These are phyloP conservation scores for Hololepta plana DNA, from an alignment of 2,888 invertebrate species.

Conservation along the genomic window DNA sequence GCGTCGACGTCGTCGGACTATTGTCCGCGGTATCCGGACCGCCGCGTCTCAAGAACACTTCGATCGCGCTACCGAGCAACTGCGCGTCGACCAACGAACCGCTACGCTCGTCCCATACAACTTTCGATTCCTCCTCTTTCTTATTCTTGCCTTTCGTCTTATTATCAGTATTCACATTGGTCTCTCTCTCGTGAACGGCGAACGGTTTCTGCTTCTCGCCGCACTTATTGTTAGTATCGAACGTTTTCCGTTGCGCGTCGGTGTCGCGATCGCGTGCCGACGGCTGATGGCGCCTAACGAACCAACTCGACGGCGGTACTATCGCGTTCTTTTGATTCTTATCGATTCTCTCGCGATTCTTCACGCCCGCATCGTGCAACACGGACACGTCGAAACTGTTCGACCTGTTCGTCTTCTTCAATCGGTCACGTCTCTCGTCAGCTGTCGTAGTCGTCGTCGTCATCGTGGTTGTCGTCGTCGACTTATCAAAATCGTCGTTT, in stretches of 20 bases:
- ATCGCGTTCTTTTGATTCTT: constrained; percentile 13
- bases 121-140: constrained; percentile 32
- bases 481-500: constrained; percentile 9
- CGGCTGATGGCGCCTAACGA: constrained; percentile 60
- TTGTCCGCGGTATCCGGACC: constrained; percentile 28
- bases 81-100: constrained; percentile 66
- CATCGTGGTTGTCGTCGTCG: constrained; percentile 15
- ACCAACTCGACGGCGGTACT: constrained; percentile 48
- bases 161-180: not conserved
- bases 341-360: constrained; percentile 11
- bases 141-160: constrained; percentile 11
- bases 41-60: constrained; percentile 54
- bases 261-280: constrained; percentile 24
- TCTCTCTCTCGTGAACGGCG: not conserved
- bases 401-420: constrained; percentile 55
- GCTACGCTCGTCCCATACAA: constrained; percentile 57
- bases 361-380: constrained; percentile 34
- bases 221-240: constrained; percentile 36
- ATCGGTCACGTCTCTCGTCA: constrained; percentile 35
- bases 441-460: constrained; percentile 11
- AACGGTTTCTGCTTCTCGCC: constrained; percentile 4
- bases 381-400: constrained; percentile 74
- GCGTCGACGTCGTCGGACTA: constrained; percentile 12
- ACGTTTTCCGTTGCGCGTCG: constrained; percentile 29
- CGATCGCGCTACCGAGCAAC: constrained; percentile 66